A percentile compares a stretch with the other conserved stretches of the same genome.
Evolutionary conservation across 2,113 vertebrate genomes (phyloP).

Genomic region (Zeus faber): DNA sequence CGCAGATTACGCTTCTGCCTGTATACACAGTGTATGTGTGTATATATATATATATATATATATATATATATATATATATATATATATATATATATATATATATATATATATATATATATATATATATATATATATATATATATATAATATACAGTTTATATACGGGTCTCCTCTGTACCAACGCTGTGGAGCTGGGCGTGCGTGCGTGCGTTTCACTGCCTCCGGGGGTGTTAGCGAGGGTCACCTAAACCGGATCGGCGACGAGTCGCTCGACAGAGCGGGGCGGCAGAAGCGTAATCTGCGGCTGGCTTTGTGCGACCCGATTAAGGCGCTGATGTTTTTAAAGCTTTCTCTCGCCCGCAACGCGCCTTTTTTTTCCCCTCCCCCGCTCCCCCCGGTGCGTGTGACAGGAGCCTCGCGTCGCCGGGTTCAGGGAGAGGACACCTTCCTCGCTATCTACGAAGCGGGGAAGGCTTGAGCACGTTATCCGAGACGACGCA

Average conservation of each 20-base stretch:
- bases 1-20: slow-evolving; percentile 67
- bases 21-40: no score
- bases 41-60: no score
- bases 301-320: slow-evolving; percentile 67
- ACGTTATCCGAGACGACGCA: slow-evolving; percentile 66
- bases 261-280: slow-evolving; percentile 66
- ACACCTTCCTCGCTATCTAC: slow-evolving; percentile 69
- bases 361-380: slow-evolving; percentile 65
- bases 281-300: slow-evolving; percentile 69
- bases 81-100: no score
- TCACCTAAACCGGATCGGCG: slow-evolving; percentile 70
- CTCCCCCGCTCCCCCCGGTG: slow-evolving; percentile 30
- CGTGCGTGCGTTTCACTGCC: no score
- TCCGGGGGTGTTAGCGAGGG: slow-evolving; percentile 63
- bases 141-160: no score
- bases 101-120: no score
- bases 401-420: slow-evolving; percentile 52
- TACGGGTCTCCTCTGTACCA: no score
- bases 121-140: no score
- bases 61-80: no score
- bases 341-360: slow-evolving; percentile 71
- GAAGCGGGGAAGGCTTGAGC: slow-evolving; percentile 62
- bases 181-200: slow-evolving; percentile 63
- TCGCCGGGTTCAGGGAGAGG: slow-evolving; percentile 67
- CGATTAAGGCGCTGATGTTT: slow-evolving; percentile 71